Evolutionary conservation across 2,113 vertebrate species (phyloP).

Genomic region (Podarcis muralis): DNA sequence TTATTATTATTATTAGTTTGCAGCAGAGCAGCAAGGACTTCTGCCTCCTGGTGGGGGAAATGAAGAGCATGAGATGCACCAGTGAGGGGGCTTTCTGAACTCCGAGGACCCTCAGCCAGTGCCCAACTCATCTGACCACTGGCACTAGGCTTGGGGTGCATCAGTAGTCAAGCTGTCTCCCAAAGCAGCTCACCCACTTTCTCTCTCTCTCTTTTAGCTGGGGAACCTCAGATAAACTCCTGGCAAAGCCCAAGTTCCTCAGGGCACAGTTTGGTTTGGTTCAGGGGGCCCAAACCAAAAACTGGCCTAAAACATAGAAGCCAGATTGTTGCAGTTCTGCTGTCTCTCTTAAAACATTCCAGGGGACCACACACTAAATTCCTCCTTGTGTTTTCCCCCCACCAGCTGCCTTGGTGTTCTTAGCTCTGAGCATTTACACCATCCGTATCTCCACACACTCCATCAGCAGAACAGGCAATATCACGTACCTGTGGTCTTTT

Average conservation of each 20-base stretch:
- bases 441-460: neutral
- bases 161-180: neutral
- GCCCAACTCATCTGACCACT: neutral
- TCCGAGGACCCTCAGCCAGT: too few relatives aligned
- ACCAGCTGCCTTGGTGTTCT: constrained; percentile 9
- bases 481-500: constrained; percentile 1
- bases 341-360: neutral
- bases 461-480: neutral
- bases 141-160: neutral
- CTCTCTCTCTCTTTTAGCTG: neutral
- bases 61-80: too few relatives aligned
- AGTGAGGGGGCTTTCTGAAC: too few relatives aligned
- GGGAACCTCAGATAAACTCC: neutral
- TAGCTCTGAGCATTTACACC: constrained; percentile 15
- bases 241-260: neutral
- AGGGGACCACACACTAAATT: neutral
- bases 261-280: neutral
- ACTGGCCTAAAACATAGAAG: neutral
- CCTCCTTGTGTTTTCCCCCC: neutral
- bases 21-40: too few relatives aligned
- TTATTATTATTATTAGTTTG: too few relatives aligned
- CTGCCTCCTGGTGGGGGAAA: too few relatives aligned
- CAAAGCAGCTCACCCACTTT: neutral
- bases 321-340: neutral
- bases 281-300: too few relatives aligned